These are phyloP conservation scores for Trachops cirrhosus DNA, from an alignment of 2,797 vertebrate species.

Conservation along the genomic window DNA sequence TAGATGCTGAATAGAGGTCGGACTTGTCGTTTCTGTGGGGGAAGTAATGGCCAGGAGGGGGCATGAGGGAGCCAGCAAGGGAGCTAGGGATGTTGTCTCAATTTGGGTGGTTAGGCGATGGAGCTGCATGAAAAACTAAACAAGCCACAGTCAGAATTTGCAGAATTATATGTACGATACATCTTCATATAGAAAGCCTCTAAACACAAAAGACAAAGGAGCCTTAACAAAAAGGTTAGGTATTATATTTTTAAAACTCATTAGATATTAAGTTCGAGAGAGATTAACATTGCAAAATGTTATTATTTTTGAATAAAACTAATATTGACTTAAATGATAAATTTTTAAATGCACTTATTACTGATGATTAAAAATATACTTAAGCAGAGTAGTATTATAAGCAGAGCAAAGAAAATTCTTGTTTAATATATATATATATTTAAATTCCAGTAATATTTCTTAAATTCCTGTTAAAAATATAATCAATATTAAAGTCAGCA, in stretches of 20 bases:
- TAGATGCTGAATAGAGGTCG: not conserved
- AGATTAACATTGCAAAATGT: conserved; percentile 55
- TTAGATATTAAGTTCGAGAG: conserved; percentile 50
- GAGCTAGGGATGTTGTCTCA: not conserved
- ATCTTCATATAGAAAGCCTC: conserved; percentile 52
- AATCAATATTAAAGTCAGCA: conserved; percentile 69
- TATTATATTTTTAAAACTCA: conserved; percentile 56
- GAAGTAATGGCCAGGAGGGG: conserved; percentile 43
- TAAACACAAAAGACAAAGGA: conserved; percentile 53
- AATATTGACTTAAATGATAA: conserved; percentile 64
- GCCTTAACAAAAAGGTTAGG: conserved; percentile 44
- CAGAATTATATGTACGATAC: conserved; percentile 67
- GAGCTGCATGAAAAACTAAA: not conserved
- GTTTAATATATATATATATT: conserved; percentile 50
- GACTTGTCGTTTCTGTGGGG: not conserved
- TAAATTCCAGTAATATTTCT: conserved; percentile 71
- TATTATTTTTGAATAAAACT: conserved; percentile 57
- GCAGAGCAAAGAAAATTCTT: conserved; percentile 65
- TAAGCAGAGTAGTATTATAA: conserved; percentile 66
- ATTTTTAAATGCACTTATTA: conserved; percentile 65
- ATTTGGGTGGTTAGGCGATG: not conserved
- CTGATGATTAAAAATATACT: conserved; percentile 67
- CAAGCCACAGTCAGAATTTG: conserved; percentile 16
- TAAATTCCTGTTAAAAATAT: conserved; percentile 72
- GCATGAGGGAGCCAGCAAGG: not conserved